Base-by-base conservation (phyloP, 2,888 invertebrate genomes). In the Coelopa pilipes region DNA sequence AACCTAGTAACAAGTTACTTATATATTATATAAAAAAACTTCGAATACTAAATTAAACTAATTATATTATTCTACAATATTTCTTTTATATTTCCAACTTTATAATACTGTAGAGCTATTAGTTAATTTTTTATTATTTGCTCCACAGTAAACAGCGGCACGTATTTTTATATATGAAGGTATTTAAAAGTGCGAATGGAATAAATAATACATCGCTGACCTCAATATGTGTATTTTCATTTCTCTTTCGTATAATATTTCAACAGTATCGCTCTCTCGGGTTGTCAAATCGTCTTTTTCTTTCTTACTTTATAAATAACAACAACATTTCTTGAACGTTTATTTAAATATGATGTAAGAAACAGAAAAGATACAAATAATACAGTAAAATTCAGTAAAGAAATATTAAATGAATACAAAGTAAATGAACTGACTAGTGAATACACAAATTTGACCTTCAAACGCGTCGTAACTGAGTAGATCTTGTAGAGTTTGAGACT, bases 1-100 rank as follows among this genome's bases (percentile, higher is more conserved):
- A 81, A 73, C 83, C 86, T 85, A 74, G 45, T 74, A 77, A 72
- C 53, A 53, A 59, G 60, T 1, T 13, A 1, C 49, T 49, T 1
- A 49, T 17, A 19, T 2, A 66, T 47, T 17, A 4, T n/a, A n/a
- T 34, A 34, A 34, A 34, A 34, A 34, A 4, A n/a, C n/a, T n/a
- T n/a, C n/a, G n/a, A 34, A 7, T 34, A 34, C 34, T 7, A 34
- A 34, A 34, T 34, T 34, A 34, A 4, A 4, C 7, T 34, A 34
- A 34, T 34, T 34, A 34, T 34, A 7, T 4, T 34, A 34, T 7
- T 4, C 7, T 34, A 34, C 34, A 24, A 60, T 62, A 17, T 62
- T 62, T 62, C 15, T 11, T 12, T 10, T 34, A 62, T 24, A 62
- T 63, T 55, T n/a, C n/a, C n/a, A n/a, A n/a, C n/a, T n/a, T n/a